Conservation (phyloP, 2,888 invertebrate species). For the Mechanitis messenoides region DNA sequence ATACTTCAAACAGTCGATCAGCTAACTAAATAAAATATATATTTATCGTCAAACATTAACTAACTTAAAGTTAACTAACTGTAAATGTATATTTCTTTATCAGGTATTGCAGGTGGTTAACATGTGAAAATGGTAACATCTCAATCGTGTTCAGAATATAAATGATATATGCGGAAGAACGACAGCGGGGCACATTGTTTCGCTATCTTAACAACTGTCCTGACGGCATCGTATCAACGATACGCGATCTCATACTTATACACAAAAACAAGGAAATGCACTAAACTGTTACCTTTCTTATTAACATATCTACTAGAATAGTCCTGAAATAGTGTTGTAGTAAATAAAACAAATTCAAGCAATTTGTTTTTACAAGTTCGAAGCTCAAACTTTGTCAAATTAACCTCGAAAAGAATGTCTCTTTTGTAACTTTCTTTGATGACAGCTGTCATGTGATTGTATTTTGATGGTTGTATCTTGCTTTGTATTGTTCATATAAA, state of each 20-base stretch:
- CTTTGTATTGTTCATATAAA: no score
- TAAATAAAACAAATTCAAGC: no score
- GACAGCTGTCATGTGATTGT: no score
- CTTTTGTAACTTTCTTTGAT: no score
- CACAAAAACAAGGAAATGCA: slow-evolving; percentile 33
- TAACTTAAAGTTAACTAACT: not conserved
- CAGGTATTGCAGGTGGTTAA: not conserved
- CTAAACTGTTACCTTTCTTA: slow-evolving; percentile 23
- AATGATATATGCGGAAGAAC: slow-evolving; percentile 48
- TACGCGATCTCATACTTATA: slow-evolving; percentile 31
- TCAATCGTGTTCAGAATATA: slow-evolving; percentile 55
- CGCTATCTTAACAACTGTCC: slow-evolving; percentile 47
- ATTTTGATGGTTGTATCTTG: no score
- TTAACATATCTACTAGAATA: not conserved
- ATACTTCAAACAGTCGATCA: not conserved
- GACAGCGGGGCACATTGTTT: slow-evolving; percentile 41
- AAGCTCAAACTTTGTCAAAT: no score
- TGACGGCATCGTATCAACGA: slow-evolving; percentile 43
- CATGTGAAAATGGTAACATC: slow-evolving; percentile 39
- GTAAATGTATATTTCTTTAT: slow-evolving; percentile 17
- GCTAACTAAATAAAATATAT: no score
- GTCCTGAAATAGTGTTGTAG: no score
- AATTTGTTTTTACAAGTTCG: no score
- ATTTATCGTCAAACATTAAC: not conserved
- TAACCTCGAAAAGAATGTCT: no score